Evolutionary conservation across 2,888 invertebrate genomes (phyloP).

Genomic region (Plusia festucae): DNA sequence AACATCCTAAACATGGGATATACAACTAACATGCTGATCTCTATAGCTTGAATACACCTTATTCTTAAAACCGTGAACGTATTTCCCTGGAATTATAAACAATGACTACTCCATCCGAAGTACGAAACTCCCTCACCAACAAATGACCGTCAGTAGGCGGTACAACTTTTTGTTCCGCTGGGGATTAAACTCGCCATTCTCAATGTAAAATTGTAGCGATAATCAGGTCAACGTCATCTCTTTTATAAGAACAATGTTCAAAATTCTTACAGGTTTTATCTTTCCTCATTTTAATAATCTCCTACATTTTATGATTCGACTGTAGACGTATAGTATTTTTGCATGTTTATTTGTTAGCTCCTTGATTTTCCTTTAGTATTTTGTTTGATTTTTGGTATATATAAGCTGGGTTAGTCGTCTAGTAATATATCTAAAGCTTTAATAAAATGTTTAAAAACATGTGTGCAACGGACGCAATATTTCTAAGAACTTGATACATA

Average conservation of each 20-base stretch:
- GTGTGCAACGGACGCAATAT: not conserved
- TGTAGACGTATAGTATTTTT: not conserved
- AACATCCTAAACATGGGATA: constrained; percentile 6
- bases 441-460: not conserved
- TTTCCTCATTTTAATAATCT: not conserved
- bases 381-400: not conserved
- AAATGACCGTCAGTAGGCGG: not conserved
- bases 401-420: not conserved
- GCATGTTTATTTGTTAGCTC: not conserved
- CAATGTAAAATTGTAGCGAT: not conserved
- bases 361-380: not conserved
- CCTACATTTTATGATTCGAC: not conserved
- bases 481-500: constrained; percentile 21
- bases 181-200: constrained; percentile 2
- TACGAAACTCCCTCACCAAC: not conserved
- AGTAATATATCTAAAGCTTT: not conserved
- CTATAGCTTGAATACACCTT: not conserved
- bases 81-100: not conserved
- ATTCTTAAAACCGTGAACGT: not conserved
- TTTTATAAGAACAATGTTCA: constrained; percentile 2
- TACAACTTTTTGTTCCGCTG: not conserved
- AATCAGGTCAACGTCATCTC: not conserved
- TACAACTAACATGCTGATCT: not conserved
- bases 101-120: not conserved
- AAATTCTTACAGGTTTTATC: not conserved